Base-by-base conservation (phyloP, 2,113 vertebrate species). In the Stegastes partitus region DNA sequence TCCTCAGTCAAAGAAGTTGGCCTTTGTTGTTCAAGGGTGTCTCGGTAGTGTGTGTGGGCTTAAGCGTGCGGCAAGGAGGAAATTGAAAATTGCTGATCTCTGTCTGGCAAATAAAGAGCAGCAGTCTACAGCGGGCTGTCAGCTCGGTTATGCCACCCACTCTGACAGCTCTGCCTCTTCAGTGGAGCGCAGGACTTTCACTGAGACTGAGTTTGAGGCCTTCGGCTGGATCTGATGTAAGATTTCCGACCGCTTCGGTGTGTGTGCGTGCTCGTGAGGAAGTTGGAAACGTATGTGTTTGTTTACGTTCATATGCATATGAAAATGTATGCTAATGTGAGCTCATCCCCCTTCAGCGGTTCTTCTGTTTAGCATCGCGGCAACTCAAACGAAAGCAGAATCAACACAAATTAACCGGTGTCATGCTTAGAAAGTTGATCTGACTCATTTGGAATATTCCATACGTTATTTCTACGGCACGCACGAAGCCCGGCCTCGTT, bases 71-170 rank as follows among this genome's bases (percentile, higher is more conserved):
- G 85, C 68, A 74, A 77, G 67, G 70, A 89, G 79, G 81, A 87
- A 86, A 90, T 85, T 87, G 83, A 82, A 87, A 84, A 86, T 85
- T 80, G 78, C 80, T 88, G 85, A 89, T 89, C 79, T 84, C 74
- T 85, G 84, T 69, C 63, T 89, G 79, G 77, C 19, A 78, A 85
- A 84, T 81, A 77, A 81, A 77, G 79, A 87, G 84, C 81, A 86
- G 89, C 79, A 83, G 73, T 81, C 86, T 87, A 68, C 91, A 89
- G 82, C 77, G 14, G 81, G 68, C 87, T 87, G 84, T 82, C 89
- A 84, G 82, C 69, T 75, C 45, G 62, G 67, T 77, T 75, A 73
- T 75, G 83, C 90, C 91, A 90, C 91, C 87, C 90, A 90, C 89
- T 74, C 77, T 81, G 87, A 86, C 75, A 80, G 83, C 65, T 57